phyloP scores from a whole-genome alignment of 1,140 invertebrate genomes.

The Drosophila auraria region DNA sequence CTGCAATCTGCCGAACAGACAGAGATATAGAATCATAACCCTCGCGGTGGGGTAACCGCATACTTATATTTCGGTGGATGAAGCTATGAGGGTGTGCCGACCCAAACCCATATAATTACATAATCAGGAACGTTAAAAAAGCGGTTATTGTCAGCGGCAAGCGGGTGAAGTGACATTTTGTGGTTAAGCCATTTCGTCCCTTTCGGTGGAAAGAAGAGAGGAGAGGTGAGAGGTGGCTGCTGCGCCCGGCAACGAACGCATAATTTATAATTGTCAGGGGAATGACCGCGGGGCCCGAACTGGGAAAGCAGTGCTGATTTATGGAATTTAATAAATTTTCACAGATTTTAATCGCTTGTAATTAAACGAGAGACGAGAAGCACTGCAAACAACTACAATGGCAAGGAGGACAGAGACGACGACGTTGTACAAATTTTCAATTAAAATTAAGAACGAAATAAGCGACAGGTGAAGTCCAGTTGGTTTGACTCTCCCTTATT shows the following conservation, averaged over 20 bases:
- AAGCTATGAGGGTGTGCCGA: slow-evolving; percentile 18
- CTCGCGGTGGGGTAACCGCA: slow-evolving; percentile 14
- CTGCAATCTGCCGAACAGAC: not conserved
- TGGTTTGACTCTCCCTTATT: slow-evolving; percentile 45
- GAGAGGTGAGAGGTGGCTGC: slow-evolving; percentile 23
- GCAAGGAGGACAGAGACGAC: slow-evolving; percentile 4
- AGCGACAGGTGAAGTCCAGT: slow-evolving; percentile 57
- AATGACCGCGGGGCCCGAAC: slow-evolving; percentile 40
- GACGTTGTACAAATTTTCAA: slow-evolving; percentile 60
- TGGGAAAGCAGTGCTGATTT: slow-evolving; percentile 61
- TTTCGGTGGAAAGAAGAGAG: not conserved
- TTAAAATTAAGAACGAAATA: slow-evolving; percentile 75
- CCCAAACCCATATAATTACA: slow-evolving; percentile 37
- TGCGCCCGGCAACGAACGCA: slow-evolving; percentile 62
- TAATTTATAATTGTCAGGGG: slow-evolving; percentile 83
- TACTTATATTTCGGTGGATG: slow-evolving; percentile 22
- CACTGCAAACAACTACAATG: slow-evolving; percentile 6
- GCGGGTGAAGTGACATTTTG: slow-evolving; percentile 71
- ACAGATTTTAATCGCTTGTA: slow-evolving; percentile 82
- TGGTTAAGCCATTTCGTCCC: slow-evolving; percentile 72
- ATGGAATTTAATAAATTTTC: slow-evolving; percentile 83
- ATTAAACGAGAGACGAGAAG: slow-evolving; percentile 48
- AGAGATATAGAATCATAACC: slow-evolving; percentile 7
- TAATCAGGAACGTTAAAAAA: slow-evolving; percentile 45
- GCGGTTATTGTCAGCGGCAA: slow-evolving; percentile 31